A percentile compares a stretch with the other conserved stretches of the same genome.
These are phyloP conservation scores for Cordilura impudica DNA, from an alignment of 2,888 invertebrate species.

Conservation along the genomic window DNA sequence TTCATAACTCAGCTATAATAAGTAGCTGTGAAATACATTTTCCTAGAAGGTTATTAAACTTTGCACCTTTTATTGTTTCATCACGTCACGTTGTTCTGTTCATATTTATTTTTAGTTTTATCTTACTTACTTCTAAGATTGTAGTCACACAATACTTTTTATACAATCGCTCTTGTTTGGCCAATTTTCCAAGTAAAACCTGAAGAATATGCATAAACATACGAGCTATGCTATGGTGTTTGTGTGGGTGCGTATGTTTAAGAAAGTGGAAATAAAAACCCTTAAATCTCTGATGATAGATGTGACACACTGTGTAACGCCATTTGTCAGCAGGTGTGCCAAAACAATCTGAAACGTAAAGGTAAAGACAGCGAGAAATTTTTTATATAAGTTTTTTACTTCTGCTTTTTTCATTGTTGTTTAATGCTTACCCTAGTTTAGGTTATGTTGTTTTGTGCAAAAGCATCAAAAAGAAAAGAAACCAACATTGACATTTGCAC, in stretches of 20 bases:
- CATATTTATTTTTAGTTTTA: not conserved
- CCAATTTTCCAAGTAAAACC: constrained; percentile 52
- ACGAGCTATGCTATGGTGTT: constrained; percentile 22
- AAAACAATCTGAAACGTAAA: constrained; percentile 37
- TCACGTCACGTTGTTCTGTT: no score
- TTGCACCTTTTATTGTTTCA: no score
- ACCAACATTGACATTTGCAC: constrained; percentile 51
- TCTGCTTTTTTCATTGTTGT: not conserved
- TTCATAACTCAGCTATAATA: no score
- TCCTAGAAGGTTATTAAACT: no score
- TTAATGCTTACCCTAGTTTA: constrained; percentile 30
- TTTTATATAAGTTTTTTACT: not conserved
- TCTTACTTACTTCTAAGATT: no score
- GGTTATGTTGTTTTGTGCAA: constrained; percentile 1
- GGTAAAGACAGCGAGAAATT: constrained; percentile 12
- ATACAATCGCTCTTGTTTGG: constrained; percentile 28
- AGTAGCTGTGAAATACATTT: no score
- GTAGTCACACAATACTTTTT: constrained; percentile 1
- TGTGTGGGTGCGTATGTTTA: not conserved
- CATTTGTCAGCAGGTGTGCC: constrained; percentile 64
- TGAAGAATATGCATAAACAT: constrained; percentile 31
- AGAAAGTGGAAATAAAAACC: constrained; percentile 28
- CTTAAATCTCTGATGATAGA: constrained; percentile 64
- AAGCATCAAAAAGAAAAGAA: not conserved
- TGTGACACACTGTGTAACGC: constrained; percentile 57